A percentile compares a stretch with the other conserved stretches of the same genome.
Conservation (phyloP, 2,888 invertebrate species). For the Parnassius orleans region DNA sequence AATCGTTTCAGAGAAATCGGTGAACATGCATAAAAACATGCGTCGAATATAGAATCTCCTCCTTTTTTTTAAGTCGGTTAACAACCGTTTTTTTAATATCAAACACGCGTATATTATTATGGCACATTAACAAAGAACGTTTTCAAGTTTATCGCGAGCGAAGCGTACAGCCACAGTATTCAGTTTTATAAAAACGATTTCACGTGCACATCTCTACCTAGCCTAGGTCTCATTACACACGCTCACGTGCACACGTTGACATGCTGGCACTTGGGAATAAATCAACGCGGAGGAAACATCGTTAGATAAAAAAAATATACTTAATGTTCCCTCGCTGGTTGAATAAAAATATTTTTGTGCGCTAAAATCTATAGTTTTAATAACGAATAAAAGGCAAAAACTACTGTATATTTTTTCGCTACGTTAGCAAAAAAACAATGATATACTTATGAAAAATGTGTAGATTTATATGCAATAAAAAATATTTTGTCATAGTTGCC, state of each 20-base stretch:
- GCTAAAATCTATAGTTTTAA: constrained; percentile 22
- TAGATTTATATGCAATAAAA: too few relatives aligned
- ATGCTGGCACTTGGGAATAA: constrained; percentile 27
- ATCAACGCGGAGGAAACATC: constrained; percentile 26
- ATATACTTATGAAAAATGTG: too few relatives aligned
- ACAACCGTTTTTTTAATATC: too few relatives aligned
- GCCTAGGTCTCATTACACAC: constrained; percentile 23
- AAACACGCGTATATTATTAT: too few relatives aligned
- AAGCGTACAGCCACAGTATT: background rate
- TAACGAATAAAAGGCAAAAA: constrained; percentile 9
- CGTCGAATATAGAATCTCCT: too few relatives aligned
- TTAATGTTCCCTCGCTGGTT: constrained; percentile 10
- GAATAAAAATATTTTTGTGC: constrained; percentile 17
- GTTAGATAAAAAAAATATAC: constrained; percentile 25
- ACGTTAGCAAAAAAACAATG: too few relatives aligned
- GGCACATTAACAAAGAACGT: too few relatives aligned
- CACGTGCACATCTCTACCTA: constrained; percentile 20
- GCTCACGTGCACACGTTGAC: constrained; percentile 22
- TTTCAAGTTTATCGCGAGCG: too few relatives aligned
- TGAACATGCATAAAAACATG: too few relatives aligned
- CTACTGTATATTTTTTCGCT: background rate
- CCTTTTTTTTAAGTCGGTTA: too few relatives aligned
- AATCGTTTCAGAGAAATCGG: too few relatives aligned
- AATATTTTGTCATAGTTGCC: too few relatives aligned
- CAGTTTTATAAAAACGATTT: constrained; percentile 2